phyloP scores from a whole-genome alignment of 2,888 invertebrate genomes.

The Thecophora atra region DNA sequence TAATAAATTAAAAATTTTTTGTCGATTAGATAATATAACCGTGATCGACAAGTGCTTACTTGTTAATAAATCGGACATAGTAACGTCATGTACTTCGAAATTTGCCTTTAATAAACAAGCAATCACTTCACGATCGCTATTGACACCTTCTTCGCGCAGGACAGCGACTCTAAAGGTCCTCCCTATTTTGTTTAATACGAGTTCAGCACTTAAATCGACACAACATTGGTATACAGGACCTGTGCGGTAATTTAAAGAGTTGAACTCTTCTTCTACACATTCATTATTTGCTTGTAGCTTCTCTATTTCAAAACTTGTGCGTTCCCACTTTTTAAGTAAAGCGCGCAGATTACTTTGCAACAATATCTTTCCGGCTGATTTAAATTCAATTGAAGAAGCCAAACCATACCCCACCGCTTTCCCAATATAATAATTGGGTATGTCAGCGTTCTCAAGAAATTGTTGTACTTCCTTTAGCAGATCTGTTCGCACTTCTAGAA shows the following conservation, averaged over 20 bases:
- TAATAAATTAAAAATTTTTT: too few relatives aligned
- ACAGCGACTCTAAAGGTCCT: conserved; percentile 82
- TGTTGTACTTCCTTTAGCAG: conserved; percentile 71
- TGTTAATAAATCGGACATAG: conserved; percentile 87
- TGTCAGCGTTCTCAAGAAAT: conserved; percentile 71
- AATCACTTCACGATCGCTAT: conserved; percentile 98
- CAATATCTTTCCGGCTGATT: conserved; percentile 40
- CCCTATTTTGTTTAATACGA: conserved; percentile 51
- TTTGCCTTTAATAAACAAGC: conserved; percentile 87
- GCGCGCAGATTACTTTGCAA: conserved; percentile 72
- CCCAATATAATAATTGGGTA: conserved; percentile 77
- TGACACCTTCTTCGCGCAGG: conserved; percentile 91
- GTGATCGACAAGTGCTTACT: conserved; percentile 50
- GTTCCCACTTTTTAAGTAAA: conserved; percentile 91
- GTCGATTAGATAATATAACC: too few relatives aligned
- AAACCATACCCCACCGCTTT: conserved; percentile 74
- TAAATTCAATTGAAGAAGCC: conserved; percentile 57
- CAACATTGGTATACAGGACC: conserved; percentile 78
- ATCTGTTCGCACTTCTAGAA: conserved; percentile 75
- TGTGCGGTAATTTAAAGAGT: conserved; percentile 73
- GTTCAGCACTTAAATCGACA: conserved; percentile 72
- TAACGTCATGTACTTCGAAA: conserved; percentile 92
- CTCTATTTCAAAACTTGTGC: conserved; percentile 92
- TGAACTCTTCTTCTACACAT: conserved; percentile 83
- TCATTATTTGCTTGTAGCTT: conserved; percentile 81